Percentiles rank a stretch among this genome's conserved stretches.
These are phyloP conservation scores for Mus spretus DNA, from an alignment of 2,797 vertebrate genomes.

Conservation along the genomic window DNA sequence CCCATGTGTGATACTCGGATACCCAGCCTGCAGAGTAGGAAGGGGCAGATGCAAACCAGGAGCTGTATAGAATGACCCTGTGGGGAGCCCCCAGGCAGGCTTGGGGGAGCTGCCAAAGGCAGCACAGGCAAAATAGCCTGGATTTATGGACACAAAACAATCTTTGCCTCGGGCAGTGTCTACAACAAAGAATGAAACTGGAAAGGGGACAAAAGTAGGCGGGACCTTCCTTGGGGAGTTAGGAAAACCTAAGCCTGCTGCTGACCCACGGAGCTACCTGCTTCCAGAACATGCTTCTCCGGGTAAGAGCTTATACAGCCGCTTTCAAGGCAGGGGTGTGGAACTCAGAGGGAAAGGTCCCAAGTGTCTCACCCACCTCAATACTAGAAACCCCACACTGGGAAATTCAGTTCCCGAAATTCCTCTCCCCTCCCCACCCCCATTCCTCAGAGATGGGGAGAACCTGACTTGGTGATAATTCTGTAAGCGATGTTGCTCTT, in stretches of 20 bases:
- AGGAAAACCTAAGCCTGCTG: constrained; percentile 11
- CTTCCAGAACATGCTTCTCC: background rate
- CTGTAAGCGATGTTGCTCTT: constrained; percentile 89
- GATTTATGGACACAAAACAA: background rate
- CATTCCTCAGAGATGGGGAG: constrained; percentile 62
- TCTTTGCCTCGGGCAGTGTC: background rate
- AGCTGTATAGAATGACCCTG: background rate
- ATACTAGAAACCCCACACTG: background rate
- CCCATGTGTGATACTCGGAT: background rate
- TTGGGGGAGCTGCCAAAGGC: background rate
- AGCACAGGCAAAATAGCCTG: background rate
- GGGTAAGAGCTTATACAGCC: background rate
- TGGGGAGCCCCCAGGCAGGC: background rate
- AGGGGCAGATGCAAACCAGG: background rate
- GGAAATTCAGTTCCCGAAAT: constrained; percentile 67
- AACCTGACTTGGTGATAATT: constrained; percentile 89
- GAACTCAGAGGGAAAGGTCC: constrained; percentile 1
- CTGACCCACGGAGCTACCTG: background rate
- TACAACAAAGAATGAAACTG: background rate
- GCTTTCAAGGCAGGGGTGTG: background rate
- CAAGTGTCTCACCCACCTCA: background rate
- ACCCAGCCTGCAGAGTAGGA: background rate
- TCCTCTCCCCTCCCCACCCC: background rate
- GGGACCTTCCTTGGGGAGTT: background rate
- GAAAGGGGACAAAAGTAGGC: background rate